phyloP scores from a whole-genome alignment of 1,140 invertebrate species.

The Bombus polaris region DNA sequence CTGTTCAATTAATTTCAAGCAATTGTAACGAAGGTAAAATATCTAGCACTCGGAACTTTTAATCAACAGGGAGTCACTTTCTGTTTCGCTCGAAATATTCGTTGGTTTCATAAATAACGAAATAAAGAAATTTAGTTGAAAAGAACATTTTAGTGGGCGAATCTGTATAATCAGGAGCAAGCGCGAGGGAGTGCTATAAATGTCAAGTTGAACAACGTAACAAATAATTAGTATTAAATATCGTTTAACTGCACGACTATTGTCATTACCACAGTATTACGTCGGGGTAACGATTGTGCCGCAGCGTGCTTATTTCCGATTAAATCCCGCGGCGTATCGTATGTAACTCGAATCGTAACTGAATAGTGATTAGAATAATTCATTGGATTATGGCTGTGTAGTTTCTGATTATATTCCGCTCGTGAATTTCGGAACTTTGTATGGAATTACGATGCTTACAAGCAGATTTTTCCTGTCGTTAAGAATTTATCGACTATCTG shows the following conservation, averaged over 20 bases:
- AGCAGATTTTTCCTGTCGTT: neutral
- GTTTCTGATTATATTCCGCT: slow-evolving; percentile 36
- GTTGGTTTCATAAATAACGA: neutral
- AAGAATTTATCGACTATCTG: neutral
- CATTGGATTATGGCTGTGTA: slow-evolving; percentile 33
- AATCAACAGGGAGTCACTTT: neutral
- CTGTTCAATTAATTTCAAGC: too few species aligned
- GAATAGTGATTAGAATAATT: slow-evolving; percentile 59
- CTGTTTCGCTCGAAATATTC: neutral
- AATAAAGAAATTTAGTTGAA: neutral
- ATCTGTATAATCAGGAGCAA: neutral
- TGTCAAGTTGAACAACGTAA: slow-evolving; percentile 34
- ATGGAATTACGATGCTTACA: neutral
- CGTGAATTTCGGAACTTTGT: slow-evolving; percentile 1
- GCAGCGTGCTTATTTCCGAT: slow-evolving; percentile 53
- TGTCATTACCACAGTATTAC: slow-evolving; percentile 50
- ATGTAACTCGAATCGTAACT: slow-evolving; percentile 51
- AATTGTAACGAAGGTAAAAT: too few species aligned
- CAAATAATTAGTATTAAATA: slow-evolving; percentile 51
- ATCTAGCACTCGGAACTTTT: too few species aligned
- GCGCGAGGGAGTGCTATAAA: slow-evolving; percentile 19
- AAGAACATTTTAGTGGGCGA: neutral
- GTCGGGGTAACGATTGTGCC: slow-evolving; percentile 42
- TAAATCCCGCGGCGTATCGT: slow-evolving; percentile 48
- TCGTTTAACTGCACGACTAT: slow-evolving; percentile 42